phyloP scores from a whole-genome alignment of 2,797 vertebrate species.

The Luscinia luscinia region DNA sequence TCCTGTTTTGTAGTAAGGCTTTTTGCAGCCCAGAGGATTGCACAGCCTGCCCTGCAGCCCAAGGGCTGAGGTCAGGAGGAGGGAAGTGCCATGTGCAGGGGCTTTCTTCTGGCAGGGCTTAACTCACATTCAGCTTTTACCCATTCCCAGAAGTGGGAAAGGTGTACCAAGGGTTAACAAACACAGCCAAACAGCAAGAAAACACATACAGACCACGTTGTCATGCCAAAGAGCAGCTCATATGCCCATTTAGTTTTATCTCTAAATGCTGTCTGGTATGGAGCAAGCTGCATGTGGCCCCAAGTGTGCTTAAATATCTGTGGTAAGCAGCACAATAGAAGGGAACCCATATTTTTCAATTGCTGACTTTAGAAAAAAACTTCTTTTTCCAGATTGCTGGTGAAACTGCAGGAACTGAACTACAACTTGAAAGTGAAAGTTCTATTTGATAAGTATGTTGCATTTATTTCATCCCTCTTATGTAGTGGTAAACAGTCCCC shows the following conservation, averaged over 20 bases:
- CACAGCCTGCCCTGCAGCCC: background rate
- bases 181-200: background rate
- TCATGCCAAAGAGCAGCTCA: background rate
- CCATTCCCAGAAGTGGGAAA: background rate
- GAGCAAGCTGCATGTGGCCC: no score
- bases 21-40: background rate
- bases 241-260: background rate
- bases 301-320: no score
- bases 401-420: conserved; percentile 94
- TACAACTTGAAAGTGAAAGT: conserved; percentile 96
- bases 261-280: background rate
- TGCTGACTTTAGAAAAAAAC: background rate
- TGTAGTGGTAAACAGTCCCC: background rate
- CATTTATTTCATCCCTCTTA: background rate
- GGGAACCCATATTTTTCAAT: background rate
- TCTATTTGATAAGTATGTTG: conserved; percentile 92
- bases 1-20: background rate
- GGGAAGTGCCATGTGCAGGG: background rate
- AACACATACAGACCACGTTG: background rate
- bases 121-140: background rate
- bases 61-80: background rate
- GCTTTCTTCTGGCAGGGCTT: background rate
- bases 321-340: no score
- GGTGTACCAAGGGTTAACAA: background rate
- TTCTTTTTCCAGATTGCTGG: conserved; percentile 85